Percentiles rank a stretch among this genome's conserved stretches.
These are phyloP conservation scores for Alexandromys fortis DNA, from an alignment of 2,113 vertebrate species.

Conservation along the genomic window DNA sequence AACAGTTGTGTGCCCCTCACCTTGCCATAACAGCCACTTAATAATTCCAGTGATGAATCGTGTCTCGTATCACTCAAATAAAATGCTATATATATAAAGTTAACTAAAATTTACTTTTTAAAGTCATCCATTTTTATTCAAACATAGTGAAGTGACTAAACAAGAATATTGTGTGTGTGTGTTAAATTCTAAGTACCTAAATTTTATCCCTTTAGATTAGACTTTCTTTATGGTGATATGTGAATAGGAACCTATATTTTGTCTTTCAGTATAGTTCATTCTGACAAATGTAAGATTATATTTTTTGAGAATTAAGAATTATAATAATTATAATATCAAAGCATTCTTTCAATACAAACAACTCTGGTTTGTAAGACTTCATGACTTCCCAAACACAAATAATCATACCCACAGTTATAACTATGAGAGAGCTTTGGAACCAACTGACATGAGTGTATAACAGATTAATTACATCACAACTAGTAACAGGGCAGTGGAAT, in stretches of 20 bases:
- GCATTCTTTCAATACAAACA: not conserved
- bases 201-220: too few relatives aligned
- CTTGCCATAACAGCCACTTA: not conserved
- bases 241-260: not conserved
- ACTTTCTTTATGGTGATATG: not conserved
- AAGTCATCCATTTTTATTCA: too few relatives aligned
- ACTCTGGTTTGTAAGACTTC: not conserved
- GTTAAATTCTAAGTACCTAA: not conserved
- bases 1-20: not conserved
- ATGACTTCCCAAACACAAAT: not conserved
- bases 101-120: too few relatives aligned
- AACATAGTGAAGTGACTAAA: too few relatives aligned
- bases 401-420: not conserved
- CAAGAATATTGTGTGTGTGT: not conserved
- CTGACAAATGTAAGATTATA: not conserved
- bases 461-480: not conserved
- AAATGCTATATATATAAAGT: too few relatives aligned
- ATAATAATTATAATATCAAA: not conserved
- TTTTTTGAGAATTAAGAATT: not conserved
- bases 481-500: not conserved
- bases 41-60: not conserved
- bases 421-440: not conserved
- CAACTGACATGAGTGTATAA: not conserved
- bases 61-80: not conserved
- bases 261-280: not conserved